Conservation (phyloP, 1,140 invertebrate genomes). For the Belonocnema kinseyi region DNA sequence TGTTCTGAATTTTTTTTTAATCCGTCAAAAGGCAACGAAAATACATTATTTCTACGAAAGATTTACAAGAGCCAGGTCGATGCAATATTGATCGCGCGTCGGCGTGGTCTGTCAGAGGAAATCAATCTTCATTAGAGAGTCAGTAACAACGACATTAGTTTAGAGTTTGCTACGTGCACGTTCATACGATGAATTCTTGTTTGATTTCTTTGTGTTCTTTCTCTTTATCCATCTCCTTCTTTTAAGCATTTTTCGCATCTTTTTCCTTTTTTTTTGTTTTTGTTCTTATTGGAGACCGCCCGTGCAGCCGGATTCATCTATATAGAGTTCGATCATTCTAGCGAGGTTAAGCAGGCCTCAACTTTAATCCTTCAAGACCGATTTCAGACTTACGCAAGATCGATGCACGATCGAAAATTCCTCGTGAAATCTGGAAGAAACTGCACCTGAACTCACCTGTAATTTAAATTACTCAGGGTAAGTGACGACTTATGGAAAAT, state of each 20-base stretch:
- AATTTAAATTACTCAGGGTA: not conserved
- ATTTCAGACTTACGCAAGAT: slow-evolving; percentile 1
- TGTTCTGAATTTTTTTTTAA: not conserved
- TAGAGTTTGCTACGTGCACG: slow-evolving; percentile 33
- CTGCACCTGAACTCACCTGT: not conserved
- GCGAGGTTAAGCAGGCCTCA: not conserved
- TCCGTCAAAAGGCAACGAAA: not conserved
- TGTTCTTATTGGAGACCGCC: not conserved
- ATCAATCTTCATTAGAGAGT: slow-evolving; percentile 57
- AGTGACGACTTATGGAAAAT: not conserved
- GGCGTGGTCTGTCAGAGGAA: slow-evolving; percentile 35
- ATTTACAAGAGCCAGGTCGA: slow-evolving; percentile 44
- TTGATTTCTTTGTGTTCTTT: slow-evolving; percentile 34
- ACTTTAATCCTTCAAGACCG: slow-evolving; percentile 1
- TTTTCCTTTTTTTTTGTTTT: not conserved
- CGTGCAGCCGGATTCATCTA: not conserved
- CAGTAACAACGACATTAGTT: slow-evolving; percentile 41
- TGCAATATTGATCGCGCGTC: slow-evolving; percentile 48
- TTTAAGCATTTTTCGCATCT: not conserved
- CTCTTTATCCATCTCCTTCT: not conserved
- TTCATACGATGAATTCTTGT: slow-evolving; percentile 5
- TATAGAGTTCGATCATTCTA: slow-evolving; percentile 10
- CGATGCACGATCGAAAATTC: not conserved
- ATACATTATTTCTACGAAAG: slow-evolving; percentile 24
- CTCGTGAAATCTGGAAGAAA: not conserved